phyloP scores from a whole-genome alignment of 2,113 vertebrate genomes.

The Haplochromis burtoni region DNA sequence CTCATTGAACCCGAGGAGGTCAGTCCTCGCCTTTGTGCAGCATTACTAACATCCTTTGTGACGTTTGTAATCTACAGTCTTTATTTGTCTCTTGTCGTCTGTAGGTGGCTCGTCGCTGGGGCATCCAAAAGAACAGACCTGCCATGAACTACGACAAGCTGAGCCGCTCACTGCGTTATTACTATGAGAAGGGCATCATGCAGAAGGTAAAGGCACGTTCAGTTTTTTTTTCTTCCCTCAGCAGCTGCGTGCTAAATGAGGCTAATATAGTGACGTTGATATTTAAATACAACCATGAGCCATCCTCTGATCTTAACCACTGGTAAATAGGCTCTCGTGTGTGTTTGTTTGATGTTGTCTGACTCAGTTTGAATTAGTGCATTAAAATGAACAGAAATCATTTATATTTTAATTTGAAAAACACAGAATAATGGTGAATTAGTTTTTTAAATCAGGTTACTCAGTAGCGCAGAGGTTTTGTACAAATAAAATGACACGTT shows the following conservation, averaged over 20 bases:
- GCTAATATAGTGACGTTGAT: not conserved
- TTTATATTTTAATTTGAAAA: not conserved
- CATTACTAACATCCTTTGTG: not conserved
- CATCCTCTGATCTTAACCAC: not conserved
- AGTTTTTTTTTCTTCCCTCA: not conserved
- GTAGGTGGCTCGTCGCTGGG: slow-evolving; percentile 94
- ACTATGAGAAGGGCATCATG: slow-evolving; percentile 99
- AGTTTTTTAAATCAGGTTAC: not conserved
- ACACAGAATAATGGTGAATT: not conserved
- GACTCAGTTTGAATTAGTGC: not conserved
- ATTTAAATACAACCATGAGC: not conserved
- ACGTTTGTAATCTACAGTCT: not conserved
- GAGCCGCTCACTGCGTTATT: slow-evolving; percentile 94
- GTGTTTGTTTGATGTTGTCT: not conserved
- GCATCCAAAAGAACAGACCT: slow-evolving; percentile 94
- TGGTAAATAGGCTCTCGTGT: not conserved
- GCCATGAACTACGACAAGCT: slow-evolving; percentile 99
- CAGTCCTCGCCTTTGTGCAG: not conserved
- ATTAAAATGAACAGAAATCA: not conserved
- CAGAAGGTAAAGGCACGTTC: slow-evolving; percentile 83
- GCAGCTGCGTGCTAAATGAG: not conserved
- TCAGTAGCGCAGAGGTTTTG: not conserved
- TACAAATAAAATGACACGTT: not conserved
- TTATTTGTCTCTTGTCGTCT: not conserved
- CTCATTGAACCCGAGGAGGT: slow-evolving; percentile 97